Evolutionary conservation across 2,797 vertebrate species (phyloP).

Genomic region (Rhinichthys osculus): DNA sequence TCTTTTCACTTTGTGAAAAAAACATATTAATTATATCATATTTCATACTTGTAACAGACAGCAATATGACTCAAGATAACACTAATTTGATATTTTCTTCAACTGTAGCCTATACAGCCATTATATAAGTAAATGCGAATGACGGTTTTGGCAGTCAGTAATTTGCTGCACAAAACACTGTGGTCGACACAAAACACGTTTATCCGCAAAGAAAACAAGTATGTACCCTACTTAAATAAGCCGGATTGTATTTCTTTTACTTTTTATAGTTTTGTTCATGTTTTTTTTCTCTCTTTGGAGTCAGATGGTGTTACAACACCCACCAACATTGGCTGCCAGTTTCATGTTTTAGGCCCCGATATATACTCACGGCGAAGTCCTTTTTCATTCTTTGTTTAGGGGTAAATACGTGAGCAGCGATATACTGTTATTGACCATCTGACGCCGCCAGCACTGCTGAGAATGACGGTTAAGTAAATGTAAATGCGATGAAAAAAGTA

Average conservation of each 20-base stretch:
- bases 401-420: too few species aligned
- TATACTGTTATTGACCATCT: too few species aligned
- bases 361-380: too few species aligned
- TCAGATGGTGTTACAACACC: neutral
- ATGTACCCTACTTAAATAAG: too few species aligned
- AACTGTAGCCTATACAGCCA: neutral
- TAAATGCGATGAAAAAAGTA: too few species aligned
- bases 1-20: neutral
- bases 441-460: too few species aligned
- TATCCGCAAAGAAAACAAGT: too few species aligned
- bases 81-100: neutral
- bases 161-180: neutral
- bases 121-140: neutral
- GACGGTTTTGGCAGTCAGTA: neutral
- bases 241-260: neutral
- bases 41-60: neutral
- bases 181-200: neutral
- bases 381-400: too few species aligned
- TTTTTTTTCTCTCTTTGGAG: neutral
- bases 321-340: neutral
- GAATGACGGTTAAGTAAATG: too few species aligned
- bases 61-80: neutral
- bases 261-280: neutral
- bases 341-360: neutral
- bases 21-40: neutral